Base-by-base conservation (phyloP, 1,140 invertebrate species). In the Drosophila azteca region DNA sequence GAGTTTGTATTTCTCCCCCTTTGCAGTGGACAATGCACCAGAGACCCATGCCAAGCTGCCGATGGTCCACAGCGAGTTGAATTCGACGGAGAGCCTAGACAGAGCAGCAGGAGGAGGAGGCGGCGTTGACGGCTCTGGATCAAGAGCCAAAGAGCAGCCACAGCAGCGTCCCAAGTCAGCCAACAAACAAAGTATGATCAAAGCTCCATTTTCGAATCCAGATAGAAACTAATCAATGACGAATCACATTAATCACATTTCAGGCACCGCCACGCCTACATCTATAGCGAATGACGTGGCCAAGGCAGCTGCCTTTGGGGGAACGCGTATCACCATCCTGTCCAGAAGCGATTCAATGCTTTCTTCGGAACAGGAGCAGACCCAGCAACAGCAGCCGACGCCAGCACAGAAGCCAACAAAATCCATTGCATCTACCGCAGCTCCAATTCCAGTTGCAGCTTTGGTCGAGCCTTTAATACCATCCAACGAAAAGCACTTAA, bases 241-340 rank as follows among this genome's bases (percentile, higher is more conserved):
- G 4, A 26, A 26, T 26, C 17, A n/a, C n/a, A n/a, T n/a, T n/a
- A 20, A 20, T 20, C 17, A 22, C 9, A 41, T 43, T 6, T n/a
- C 49, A 87, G 83, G 65, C 11, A 87, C 83, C 39, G 83, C 84
- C 15, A 88, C 83, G 41, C 83, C 83, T 6, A 77, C 72, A 43
- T 88, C 83, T 5, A 88, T 88, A 48, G 83, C 82, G 31, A 87
- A 79, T 66, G 82, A 77, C 59, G 83, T 82, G 24, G 78, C 76
- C 13, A 79, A 88, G 31, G 83, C 83, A 48, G 46, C 75, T n/a
- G 61, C 72, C 24, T 62, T 54, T 53, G 51, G 24, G 15, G 51
- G 35, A 45, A 22, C 62, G 15, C 61, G 58, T 35, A 68, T 72
- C 29, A 65, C 70, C 17, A 82, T 87, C 39, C 17, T 82, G 24